A percentile compares a stretch with the other conserved stretches of the same genome.
Evolutionary conservation across 2,797 vertebrate genomes (phyloP).

Genomic region (Agapornis canus): DNA sequence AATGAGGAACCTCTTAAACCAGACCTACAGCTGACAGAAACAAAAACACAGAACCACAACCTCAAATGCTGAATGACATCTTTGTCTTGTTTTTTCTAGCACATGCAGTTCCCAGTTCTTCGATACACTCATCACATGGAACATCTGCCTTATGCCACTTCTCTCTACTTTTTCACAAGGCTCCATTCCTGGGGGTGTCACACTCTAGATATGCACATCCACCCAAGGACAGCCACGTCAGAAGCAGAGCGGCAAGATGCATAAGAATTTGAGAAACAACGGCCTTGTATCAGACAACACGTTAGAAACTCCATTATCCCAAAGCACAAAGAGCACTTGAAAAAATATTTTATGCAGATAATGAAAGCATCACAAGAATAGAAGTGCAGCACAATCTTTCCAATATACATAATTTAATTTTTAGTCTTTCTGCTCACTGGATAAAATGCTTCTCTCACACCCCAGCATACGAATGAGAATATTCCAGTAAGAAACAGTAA

Average conservation of each 20-base stretch:
- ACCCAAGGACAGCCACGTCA: not conserved
- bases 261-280: not conserved
- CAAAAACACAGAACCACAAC: not conserved
- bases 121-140: rapidly evolving
- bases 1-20: not conserved
- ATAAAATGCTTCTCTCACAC: not conserved
- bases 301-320: not conserved
- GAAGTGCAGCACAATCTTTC: not conserved
- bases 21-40: not conserved
- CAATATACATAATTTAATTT: not conserved
- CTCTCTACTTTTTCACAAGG: not conserved
- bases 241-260: not conserved
- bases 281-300: not conserved
- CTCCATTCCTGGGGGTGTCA: not conserved
- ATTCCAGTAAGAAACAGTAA: not conserved
- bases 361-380: not conserved
- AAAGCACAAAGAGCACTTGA: not conserved
- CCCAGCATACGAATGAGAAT: not conserved
- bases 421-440: not conserved
- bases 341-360: not conserved
- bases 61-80: not conserved
- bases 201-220: too few species aligned
- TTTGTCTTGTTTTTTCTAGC: not conserved
- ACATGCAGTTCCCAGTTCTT: not conserved
- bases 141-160: not conserved